Conservation (phyloP, 2,888 invertebrate genomes). For the Mythimna vitellina region DNA sequence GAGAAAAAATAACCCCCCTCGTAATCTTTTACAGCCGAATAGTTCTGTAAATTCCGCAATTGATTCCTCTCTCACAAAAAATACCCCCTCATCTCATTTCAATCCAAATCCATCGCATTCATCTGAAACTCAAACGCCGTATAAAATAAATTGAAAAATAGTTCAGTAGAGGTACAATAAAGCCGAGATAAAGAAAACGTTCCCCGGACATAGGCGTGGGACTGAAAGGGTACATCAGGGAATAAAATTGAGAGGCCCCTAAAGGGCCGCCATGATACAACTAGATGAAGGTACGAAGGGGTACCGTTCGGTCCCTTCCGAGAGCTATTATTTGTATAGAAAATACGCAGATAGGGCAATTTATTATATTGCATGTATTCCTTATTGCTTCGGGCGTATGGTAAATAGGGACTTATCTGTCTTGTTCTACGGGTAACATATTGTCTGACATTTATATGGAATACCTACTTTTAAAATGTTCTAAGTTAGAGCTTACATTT, state of each 20-base stretch:
- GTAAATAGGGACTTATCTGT: conserved; percentile 35
- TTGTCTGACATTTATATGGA: not conserved
- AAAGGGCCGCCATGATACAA: conserved; percentile 62
- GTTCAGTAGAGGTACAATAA: conserved; percentile 65
- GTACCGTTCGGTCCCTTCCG: conserved; percentile 48
- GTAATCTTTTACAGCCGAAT: too few relatives aligned
- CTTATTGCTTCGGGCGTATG: conserved; percentile 44
- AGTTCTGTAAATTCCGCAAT: too few relatives aligned
- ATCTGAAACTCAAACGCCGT: conserved; percentile 3
- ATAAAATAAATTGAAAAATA: conserved; percentile 50
- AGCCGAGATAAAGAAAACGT: conserved; percentile 66
- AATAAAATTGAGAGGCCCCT: conserved; percentile 68
- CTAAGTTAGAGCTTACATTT: too few relatives aligned
- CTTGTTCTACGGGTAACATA: conserved; percentile 18
- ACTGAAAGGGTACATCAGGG: conserved; percentile 63
- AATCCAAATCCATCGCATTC: conserved; percentile 1
- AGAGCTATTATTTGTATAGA: conserved; percentile 52
- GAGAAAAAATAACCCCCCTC: too few relatives aligned
- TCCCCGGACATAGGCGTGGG: conserved; percentile 45
- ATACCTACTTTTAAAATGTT: too few relatives aligned
- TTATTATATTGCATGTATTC: conserved; percentile 58
- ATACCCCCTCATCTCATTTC: not conserved
- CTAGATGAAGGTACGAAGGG: conserved; percentile 63
- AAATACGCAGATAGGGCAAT: conserved; percentile 52
- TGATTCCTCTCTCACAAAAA: not conserved